Percentiles rank a stretch among this genome's conserved stretches.
Conservation (phyloP, 2,888 invertebrate genomes). For the Euphydryas editha region DNA sequence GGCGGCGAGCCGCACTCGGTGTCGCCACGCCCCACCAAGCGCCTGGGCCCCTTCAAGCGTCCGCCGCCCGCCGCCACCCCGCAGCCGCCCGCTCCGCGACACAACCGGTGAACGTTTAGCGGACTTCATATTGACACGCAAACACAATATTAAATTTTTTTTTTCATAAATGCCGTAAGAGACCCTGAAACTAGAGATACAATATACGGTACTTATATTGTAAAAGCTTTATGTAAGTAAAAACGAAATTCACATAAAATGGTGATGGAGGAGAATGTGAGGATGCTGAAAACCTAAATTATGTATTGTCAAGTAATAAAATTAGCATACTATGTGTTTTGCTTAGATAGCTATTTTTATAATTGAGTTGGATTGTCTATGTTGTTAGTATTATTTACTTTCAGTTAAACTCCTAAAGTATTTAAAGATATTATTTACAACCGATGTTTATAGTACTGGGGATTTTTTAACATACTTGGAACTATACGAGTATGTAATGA, state of each 20-base stretch:
- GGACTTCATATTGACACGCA: neutral
- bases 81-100: constrained; percentile 49
- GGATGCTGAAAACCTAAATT: neutral
- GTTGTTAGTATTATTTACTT: neutral
- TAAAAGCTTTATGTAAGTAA: neutral
- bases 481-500: constrained; percentile 13
- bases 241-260: neutral
- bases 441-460: neutral
- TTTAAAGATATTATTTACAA: neutral
- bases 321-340: neutral
- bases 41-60: constrained; percentile 86
- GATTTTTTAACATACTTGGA: constrained; percentile 11
- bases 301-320: neutral
- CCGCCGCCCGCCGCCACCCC: constrained; percentile 60
- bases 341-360: neutral
- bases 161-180: too few relatives aligned
- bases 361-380: neutral
- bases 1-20: constrained; percentile 57
- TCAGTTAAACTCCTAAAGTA: neutral
- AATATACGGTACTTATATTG: neutral
- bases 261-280: too few relatives aligned
- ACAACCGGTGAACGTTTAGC: constrained; percentile 63
- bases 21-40: constrained; percentile 88
- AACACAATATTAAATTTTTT: neutral
- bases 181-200: too few relatives aligned